Percentiles rank a stretch among this genome's conserved stretches.
Evolutionary conservation across 2,797 vertebrate genomes (phyloP).

Genomic region (Denticeps clupeoides): DNA sequence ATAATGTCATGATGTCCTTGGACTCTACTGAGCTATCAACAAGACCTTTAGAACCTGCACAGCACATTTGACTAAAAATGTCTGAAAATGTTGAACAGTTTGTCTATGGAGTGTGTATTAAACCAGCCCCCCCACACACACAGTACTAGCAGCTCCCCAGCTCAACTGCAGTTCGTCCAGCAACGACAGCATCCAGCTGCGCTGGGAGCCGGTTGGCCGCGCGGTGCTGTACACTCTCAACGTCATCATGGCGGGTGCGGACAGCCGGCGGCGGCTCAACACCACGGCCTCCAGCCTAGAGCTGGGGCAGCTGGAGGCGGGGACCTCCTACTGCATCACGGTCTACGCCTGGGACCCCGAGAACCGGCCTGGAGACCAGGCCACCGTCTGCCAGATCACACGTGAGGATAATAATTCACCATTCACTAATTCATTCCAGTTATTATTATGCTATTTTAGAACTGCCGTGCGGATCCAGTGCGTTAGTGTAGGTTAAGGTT

Average conservation of each 20-base stretch:
- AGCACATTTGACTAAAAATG: too few relatives aligned
- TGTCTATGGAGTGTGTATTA: too few relatives aligned
- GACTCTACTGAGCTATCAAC: too few relatives aligned
- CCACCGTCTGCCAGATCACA: constrained; percentile 70
- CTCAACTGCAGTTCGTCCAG: constrained; percentile 58
- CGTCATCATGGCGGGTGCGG: constrained; percentile 56
- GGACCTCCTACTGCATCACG: constrained; percentile 64
- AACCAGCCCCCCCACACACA: too few relatives aligned
- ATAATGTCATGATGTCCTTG: too few relatives aligned
- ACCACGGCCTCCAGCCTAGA: constrained; percentile 54
- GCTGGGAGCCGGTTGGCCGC: constrained; percentile 57
- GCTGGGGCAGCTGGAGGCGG: constrained; percentile 62
- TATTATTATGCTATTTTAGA: too few relatives aligned
- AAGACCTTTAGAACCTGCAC: too few relatives aligned
- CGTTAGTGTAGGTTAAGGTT: too few relatives aligned
- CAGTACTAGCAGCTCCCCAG: constrained; percentile 71
- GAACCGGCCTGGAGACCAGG: constrained; percentile 64
- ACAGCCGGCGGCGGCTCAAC: constrained; percentile 55
- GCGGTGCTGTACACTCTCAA: constrained; percentile 65
- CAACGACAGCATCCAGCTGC: constrained; percentile 64
- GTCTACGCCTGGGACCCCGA: constrained; percentile 68
- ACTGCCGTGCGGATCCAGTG: too few relatives aligned
- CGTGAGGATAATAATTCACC: too few relatives aligned
- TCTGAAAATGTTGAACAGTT: too few relatives aligned
- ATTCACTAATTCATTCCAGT: too few relatives aligned